These are phyloP conservation scores for Varanus komodoensis DNA, from an alignment of 2,113 vertebrate genomes.

Conservation along the genomic window DNA sequence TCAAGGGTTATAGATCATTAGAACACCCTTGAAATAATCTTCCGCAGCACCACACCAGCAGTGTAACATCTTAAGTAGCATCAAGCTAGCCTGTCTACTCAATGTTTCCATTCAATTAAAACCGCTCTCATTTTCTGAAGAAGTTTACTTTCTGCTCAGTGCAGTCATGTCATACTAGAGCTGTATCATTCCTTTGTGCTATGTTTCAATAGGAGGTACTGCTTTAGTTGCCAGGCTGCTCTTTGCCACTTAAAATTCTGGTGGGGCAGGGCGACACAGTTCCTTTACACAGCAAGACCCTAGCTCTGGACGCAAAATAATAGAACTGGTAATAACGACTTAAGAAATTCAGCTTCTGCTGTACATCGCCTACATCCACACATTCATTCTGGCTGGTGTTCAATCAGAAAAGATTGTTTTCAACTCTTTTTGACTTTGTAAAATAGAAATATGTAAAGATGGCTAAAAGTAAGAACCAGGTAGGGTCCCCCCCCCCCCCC, in stretches of 20 bases:
- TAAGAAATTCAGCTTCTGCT: neutral
- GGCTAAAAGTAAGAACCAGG: neutral
- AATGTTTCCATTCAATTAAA: neutral
- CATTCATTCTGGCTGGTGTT: neutral
- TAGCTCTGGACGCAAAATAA: neutral
- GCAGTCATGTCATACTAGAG: neutral
- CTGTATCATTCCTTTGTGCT: conserved; percentile 3
- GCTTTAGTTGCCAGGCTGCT: neutral
- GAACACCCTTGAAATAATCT: neutral
- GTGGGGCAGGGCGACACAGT: neutral
- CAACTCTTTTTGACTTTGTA: neutral
- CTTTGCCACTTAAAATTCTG: neutral
- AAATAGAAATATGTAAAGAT: neutral
- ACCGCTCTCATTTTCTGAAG: neutral
- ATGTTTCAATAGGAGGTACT: neutral
- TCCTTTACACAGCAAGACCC: neutral
- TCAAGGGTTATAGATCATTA: neutral
- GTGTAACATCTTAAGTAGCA: neutral
- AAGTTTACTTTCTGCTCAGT: neutral
- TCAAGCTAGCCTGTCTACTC: neutral
- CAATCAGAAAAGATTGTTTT: neutral
- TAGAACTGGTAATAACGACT: neutral
- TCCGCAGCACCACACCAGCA: neutral
- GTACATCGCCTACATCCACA: neutral
- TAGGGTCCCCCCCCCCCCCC: neutral